Evolutionary conservation across 1,140 invertebrate species (phyloP).

Genomic region (Neotoxoptera formosana): DNA sequence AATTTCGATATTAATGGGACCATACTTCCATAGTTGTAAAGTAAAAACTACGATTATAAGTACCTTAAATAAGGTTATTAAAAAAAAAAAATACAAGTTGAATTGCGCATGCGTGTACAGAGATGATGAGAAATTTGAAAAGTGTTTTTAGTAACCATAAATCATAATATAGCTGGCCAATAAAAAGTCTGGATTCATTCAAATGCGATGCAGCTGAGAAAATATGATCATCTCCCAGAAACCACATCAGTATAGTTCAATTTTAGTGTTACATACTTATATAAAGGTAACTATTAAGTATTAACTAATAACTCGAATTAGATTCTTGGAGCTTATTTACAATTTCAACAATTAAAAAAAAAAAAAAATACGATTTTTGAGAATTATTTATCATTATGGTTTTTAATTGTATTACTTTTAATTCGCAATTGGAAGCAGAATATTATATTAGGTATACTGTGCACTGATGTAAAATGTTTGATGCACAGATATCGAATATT

Average conservation of each 20-base stretch:
- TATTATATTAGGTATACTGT: not conserved
- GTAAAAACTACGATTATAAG: too few species aligned
- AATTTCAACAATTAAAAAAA: not conserved
- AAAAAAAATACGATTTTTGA: not conserved
- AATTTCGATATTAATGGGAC: too few species aligned
- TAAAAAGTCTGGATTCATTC: not conserved
- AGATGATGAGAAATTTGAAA: not conserved
- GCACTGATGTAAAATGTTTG: too few species aligned
- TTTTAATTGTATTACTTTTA: not conserved
- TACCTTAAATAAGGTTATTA: too few species aligned
- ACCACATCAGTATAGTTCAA: not conserved
- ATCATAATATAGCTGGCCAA: not conserved
- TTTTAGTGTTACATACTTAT: not conserved
- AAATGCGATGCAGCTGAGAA: not conserved
- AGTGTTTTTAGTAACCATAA: not conserved
- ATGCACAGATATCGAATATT: too few species aligned
- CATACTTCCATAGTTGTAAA: too few species aligned
- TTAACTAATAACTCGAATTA: not conserved
- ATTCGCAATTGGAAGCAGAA: not conserved
- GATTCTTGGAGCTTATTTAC: too few species aligned
- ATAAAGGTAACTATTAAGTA: not conserved
- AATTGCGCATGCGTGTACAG: not conserved
- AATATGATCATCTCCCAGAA: not conserved
- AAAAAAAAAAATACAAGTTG: not conserved
- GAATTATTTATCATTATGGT: not conserved